Conservation (phyloP, 2,797 vertebrate genomes). For the Furcifer pardalis region DNA sequence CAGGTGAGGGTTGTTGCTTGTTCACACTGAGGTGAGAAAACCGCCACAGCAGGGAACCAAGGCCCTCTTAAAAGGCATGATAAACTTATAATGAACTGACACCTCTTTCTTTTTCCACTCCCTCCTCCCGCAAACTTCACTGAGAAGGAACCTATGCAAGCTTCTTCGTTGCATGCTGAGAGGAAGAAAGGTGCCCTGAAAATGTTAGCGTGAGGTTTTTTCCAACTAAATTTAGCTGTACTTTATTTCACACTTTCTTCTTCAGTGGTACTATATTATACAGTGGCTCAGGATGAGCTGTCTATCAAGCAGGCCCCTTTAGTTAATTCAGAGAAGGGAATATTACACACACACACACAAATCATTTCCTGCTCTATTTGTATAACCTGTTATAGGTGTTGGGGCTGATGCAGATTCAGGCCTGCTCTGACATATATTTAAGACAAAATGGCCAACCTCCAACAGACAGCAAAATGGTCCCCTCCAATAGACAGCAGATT, state of each 20-base stretch:
- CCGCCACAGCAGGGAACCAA: conserved; percentile 61
- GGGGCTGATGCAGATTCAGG: not conserved
- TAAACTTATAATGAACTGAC: conserved; percentile 62
- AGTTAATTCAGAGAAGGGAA: not conserved
- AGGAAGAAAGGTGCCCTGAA: not conserved
- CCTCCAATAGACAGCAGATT: too few relatives aligned
- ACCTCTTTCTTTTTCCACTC: conserved; percentile 59
- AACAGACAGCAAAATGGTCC: too few relatives aligned
- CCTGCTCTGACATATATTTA: not conserved
- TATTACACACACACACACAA: too few relatives aligned
- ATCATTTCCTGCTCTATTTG: not conserved
- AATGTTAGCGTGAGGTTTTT: conserved; percentile 36
- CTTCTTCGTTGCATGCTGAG: conserved; percentile 29
- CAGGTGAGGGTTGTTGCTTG: conserved; percentile 57
- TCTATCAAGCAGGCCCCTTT: conserved; percentile 43
- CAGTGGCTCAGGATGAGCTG: conserved; percentile 43
- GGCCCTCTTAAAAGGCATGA: conserved; percentile 65
- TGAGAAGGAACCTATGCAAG: conserved; percentile 38
- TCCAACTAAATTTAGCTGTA: conserved; percentile 58
- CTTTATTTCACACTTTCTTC: conserved; percentile 50
- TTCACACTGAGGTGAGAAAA: conserved; percentile 66
- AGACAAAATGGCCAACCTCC: not conserved
- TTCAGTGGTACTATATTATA: conserved; percentile 12
- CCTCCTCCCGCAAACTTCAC: conserved; percentile 61
- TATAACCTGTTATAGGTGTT: not conserved